These are phyloP conservation scores for Novumbra hubbsi DNA, from an alignment of 2,797 vertebrate genomes.

Conservation along the genomic window DNA sequence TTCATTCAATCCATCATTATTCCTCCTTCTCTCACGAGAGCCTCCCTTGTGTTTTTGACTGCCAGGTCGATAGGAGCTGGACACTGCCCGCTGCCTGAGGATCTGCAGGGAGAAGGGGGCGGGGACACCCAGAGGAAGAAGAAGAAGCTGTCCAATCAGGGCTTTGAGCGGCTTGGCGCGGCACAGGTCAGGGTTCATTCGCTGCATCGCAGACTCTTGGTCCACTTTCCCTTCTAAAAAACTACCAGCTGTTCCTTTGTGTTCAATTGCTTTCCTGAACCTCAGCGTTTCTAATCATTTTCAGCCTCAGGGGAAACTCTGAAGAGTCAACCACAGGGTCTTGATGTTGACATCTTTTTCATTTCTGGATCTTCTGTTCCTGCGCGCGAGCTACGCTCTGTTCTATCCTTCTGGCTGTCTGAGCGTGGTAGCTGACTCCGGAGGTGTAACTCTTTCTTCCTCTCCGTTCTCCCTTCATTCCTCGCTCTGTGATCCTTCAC, in stretches of 20 bases:
- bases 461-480: background rate
- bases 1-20: constrained; percentile 45
- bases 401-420: constrained; percentile 25
- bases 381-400: constrained; percentile 46
- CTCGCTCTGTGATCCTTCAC: background rate
- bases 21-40: constrained; percentile 60
- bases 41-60: constrained; percentile 65
- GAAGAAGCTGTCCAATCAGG: constrained; percentile 79
- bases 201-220: constrained; percentile 36
- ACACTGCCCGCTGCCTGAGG: constrained; percentile 81
- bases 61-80: constrained; percentile 82
- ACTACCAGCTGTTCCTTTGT: constrained; percentile 51
- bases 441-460: constrained; percentile 50
- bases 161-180: constrained; percentile 75
- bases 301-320: constrained; percentile 31
- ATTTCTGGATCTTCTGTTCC: constrained; percentile 35
- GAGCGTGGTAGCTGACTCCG: constrained; percentile 45
- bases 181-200: constrained; percentile 74
- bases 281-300: constrained; percentile 54
- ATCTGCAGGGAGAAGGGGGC: constrained; percentile 66
- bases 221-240: constrained; percentile 45
- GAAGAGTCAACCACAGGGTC: constrained; percentile 50
- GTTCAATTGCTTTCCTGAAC: constrained; percentile 55
- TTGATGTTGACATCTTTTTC: constrained; percentile 55
- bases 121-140: constrained; percentile 82